Evolutionary conservation across 1,140 invertebrate genomes (phyloP), one percentile per base, ranked within the genome.

Genomic region (Halesus radiatus): DNA sequence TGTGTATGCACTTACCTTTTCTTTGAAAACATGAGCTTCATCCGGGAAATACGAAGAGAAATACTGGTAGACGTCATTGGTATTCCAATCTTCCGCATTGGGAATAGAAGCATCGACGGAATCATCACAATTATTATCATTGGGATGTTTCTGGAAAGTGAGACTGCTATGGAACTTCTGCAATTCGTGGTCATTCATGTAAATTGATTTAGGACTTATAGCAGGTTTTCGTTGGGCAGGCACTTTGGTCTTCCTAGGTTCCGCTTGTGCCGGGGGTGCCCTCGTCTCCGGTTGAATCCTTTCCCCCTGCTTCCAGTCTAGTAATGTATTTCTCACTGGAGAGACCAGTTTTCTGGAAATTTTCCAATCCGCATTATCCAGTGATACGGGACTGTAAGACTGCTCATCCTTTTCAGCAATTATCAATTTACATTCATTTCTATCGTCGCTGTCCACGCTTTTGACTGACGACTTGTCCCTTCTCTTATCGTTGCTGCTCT

Each of bases 41-140:
- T 95, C 93, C 1, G 92, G 92, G 58, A 95, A 95, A 83, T 94
- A 91, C 80, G 93, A 90, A 7, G 89, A 89, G 85, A 97, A 95
- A 88, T 96, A 97, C 20, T 93, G 89, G 85, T 93, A 95, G 1
- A 97, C 96, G 87, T 97, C 94, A 80, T 95, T 92, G 8, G 92
- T 92, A 4, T 92, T 93, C 96, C 96, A 98, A 84, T 93, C 90
- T 1, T 92, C 92, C 13, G 95, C 94, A 89, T 96, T 94, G 20
- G 95, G 95, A 85, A 95, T 94, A 80, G 88, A 91, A 26, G 92
- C 91, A 87, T 94, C 93, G 76, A 94, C 91, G 8, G 86, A 84
- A 22, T 84, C 78, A 76, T 89, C 87, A 45, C 87, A 86, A 37
- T 54, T 26, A 52, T 54, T 26, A 52, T 81, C 58, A 52, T 76